Evolutionary conservation across 2,797 vertebrate genomes (phyloP).

Genomic region (Triplophysa bombifrons): DNA sequence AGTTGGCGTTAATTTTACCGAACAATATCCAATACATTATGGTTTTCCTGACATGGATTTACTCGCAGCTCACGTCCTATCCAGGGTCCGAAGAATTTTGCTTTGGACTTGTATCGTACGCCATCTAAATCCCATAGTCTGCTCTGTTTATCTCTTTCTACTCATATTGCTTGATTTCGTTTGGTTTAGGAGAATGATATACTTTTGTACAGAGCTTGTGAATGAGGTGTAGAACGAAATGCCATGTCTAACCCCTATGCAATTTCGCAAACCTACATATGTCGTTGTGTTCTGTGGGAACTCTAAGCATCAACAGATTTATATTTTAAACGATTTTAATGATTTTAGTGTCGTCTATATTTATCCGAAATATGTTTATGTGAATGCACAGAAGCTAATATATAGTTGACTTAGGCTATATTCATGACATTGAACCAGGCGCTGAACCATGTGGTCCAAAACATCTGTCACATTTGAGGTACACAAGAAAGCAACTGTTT

Average conservation of each 20-base stretch:
- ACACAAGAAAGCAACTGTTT: neutral
- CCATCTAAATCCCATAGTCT: conserved; percentile 5
- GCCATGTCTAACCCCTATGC: neutral
- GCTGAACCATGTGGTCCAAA: neutral
- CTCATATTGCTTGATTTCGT: neutral
- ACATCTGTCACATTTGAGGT: neutral
- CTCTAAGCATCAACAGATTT: neutral
- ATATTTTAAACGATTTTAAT: neutral
- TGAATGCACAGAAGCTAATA: neutral
- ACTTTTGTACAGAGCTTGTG: neutral
- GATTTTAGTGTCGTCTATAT: neutral
- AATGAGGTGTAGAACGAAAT: neutral
- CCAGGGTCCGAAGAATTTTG: conserved; percentile 76
- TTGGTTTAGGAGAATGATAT: neutral
- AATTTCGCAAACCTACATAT: neutral
- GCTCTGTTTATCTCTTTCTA: neutral
- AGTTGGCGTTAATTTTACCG: conserved; percentile 19
- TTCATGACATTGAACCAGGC: neutral
- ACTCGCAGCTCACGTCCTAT: conserved; percentile 83
- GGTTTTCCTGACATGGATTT: conserved; percentile 66
- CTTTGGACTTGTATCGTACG: conserved; percentile 47
- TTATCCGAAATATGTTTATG: neutral
- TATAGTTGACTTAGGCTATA: neutral
- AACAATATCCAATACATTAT: conserved; percentile 52
- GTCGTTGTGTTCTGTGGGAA: neutral